Conservation (phyloP, 2,888 invertebrate genomes). For the Scotopteryx bipunctaria region DNA sequence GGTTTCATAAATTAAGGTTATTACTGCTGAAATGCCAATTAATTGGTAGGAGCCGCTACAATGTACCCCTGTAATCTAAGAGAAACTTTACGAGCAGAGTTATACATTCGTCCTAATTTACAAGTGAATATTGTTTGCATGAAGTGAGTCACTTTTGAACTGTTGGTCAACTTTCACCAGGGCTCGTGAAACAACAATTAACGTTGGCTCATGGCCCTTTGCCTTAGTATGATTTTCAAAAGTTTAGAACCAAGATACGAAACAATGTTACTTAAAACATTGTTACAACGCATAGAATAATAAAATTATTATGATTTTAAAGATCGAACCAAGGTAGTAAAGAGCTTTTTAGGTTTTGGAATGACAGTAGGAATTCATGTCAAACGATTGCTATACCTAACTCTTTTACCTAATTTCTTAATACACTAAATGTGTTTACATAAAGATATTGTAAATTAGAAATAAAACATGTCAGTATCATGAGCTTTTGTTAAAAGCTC, state of each 20-base stretch:
- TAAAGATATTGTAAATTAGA: too few species aligned
- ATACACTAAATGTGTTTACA: too few species aligned
- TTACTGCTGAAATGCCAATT: conserved; percentile 25
- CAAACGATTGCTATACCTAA: too few species aligned
- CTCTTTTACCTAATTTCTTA: too few species aligned
- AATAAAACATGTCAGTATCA: background rate
- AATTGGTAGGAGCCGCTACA: conserved; percentile 27
- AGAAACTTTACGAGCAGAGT: conserved; percentile 49
- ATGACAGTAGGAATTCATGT: too few species aligned
- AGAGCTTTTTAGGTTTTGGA: too few species aligned
- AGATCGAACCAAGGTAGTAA: too few species aligned
- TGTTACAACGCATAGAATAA: too few species aligned
- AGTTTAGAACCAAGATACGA: background rate
- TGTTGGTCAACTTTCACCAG: conserved; percentile 73
- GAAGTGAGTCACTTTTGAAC: conserved; percentile 73
- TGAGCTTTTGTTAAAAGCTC: background rate
- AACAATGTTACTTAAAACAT: background rate
- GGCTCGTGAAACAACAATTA: conserved; percentile 66
- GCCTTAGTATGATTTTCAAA: background rate
- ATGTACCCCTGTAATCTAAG: conserved; percentile 32
- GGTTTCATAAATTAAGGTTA: conserved; percentile 29
- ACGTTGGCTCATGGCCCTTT: conserved; percentile 49
- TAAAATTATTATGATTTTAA: too few species aligned
- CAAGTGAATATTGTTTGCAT: conserved; percentile 71
- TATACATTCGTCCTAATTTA: conserved; percentile 66